phyloP scores from a whole-genome alignment of 2,113 vertebrate species.

The Rallus limicola region DNA sequence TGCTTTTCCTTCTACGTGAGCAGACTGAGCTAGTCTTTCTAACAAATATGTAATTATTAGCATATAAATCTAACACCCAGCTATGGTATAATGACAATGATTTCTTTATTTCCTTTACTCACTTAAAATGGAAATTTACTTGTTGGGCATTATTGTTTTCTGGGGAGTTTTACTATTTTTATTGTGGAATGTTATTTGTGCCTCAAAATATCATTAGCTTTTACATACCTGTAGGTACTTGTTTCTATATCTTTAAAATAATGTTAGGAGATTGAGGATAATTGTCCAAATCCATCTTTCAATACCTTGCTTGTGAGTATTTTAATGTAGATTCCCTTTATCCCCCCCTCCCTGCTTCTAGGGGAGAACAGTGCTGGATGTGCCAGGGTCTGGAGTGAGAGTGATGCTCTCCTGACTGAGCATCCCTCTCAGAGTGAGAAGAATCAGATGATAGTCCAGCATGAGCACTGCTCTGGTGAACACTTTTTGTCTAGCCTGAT shows the following conservation, averaged over 20 bases:
- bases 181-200: background rate
- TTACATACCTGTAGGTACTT: background rate
- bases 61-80: background rate
- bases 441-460: background rate
- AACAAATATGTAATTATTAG: slow-evolving; percentile 40
- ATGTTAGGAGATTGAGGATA: background rate
- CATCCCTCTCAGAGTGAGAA: background rate
- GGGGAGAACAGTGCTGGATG: background rate
- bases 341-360: rapidly evolving
- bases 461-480: background rate
- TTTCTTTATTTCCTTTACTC: background rate
- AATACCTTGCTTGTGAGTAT: background rate
- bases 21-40: background rate
- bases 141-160: background rate
- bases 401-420: background rate
- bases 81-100: background rate
- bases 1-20: background rate
- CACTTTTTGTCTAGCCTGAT: background rate
- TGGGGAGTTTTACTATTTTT: background rate
- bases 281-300: background rate
- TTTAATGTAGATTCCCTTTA: background rate
- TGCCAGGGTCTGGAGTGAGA: rapidly evolving
- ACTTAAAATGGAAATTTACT: background rate
- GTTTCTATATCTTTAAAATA: background rate
- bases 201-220: background rate